Conservation (phyloP, 2,797 vertebrate species). For the Babyrousa celebensis region DNA sequence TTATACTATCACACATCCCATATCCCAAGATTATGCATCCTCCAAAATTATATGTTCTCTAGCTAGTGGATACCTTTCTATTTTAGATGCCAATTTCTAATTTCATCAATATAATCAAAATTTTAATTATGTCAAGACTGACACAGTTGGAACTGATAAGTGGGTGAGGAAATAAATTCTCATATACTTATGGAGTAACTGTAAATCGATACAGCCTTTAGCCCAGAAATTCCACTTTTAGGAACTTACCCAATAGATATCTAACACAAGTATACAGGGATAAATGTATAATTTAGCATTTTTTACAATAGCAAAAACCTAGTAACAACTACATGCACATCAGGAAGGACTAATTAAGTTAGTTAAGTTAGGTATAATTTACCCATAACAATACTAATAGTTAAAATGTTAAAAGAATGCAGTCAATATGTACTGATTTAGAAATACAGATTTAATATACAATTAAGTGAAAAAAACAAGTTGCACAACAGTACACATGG, state of each 20-base stretch:
- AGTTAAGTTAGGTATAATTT: constrained; percentile 50
- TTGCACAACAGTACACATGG: background rate
- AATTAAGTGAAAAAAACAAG: constrained; percentile 22
- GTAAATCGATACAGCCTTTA: constrained; percentile 72
- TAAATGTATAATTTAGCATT: constrained; percentile 22
- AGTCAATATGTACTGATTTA: constrained; percentile 6
- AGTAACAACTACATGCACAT: constrained; percentile 46
- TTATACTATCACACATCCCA: constrained; percentile 50
- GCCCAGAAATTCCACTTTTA: constrained; percentile 76
- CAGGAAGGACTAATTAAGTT: constrained; percentile 17
- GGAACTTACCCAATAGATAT: constrained; percentile 62
- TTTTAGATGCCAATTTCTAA: constrained; percentile 82
- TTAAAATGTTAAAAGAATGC: constrained; percentile 66
- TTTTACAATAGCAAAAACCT: constrained; percentile 62
- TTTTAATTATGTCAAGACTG: constrained; percentile 82
- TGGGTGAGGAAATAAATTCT: constrained; percentile 76
- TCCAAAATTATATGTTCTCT: constrained; percentile 55
- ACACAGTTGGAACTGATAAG: constrained; percentile 76
- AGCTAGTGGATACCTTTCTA: constrained; percentile 75
- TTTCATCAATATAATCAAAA: constrained; percentile 80
- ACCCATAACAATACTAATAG: constrained; percentile 53
- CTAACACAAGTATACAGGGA: constrained; percentile 69
- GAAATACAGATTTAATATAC: constrained; percentile 62
- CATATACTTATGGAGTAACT: constrained; percentile 75
- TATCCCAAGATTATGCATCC: constrained; percentile 57